Base-by-base conservation (phyloP, 1,140 invertebrate genomes). In the Platorchestia sp. region DNA sequence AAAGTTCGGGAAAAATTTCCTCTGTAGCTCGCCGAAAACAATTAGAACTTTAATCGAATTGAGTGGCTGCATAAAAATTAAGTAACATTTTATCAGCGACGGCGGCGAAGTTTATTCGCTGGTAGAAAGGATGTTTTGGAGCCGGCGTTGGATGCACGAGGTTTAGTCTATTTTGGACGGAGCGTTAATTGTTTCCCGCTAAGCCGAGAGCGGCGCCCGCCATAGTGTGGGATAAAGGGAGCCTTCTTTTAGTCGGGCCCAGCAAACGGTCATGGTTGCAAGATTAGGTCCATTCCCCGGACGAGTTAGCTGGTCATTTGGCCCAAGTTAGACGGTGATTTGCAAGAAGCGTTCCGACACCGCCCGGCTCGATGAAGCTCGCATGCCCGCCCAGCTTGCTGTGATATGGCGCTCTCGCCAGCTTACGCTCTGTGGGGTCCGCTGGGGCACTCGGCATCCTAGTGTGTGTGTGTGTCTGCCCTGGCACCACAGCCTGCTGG, bases 271-370 rank as follows among this genome's bases (percentile, higher is more conserved):
- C 91, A 93, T 45, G 91, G 91, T 44, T 47, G 91, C 91, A 47
- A 93, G 91, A 93, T 93, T 93, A 93, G 91, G 43, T 93, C 91
- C 91, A 93, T 93, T 93, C 91, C 45, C 36, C 41, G 43, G 91
- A 47, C 91, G 91, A 93, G 91, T 93, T 93, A 93, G 91, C 43
- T 47, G 91, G 91, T 93, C 91, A 93, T 93, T 93, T 93, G 91
- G 43, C 45, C 91, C 45, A 93, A 93, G 91, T 93, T 93, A 93
- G 91, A 93, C 91, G 45, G 91, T 93, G 91, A 93, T 93, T 93
- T 93, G 91, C 91, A 45, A 93, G 91, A 93, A 41, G 87, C 87
- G 59, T 75, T 75, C 59, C 59, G 59, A 75, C 59, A 36, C 59
- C 59, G 27, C 59, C 59, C 10, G 59, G 10, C 59, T 75, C 59